Evolutionary conservation across 2,888 invertebrate genomes (phyloP), one percentile per base, ranked within the genome.

Genomic region (Lapara coniferarum): DNA sequence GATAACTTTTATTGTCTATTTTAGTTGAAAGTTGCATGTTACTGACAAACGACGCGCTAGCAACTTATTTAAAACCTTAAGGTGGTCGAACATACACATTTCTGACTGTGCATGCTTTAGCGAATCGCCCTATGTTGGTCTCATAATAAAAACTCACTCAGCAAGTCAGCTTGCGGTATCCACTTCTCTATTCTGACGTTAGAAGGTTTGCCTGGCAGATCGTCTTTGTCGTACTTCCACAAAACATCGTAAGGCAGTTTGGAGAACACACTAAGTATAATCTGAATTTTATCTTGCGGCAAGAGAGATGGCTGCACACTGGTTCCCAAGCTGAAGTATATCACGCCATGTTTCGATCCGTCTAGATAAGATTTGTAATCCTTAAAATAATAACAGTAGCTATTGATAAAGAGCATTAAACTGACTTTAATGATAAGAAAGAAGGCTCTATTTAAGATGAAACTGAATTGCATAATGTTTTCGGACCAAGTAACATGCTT

Each of bases 261-360:
- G 0, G 89, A 87, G 68, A 94, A 89, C 0, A 85, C 89, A 14
- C 81, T 79, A 0, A 88, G 46, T 0, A 94, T 73, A 0, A 72
- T 77, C 67, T 87, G 75, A 10, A 88, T 79, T 58, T 74, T 85
- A 57, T 86, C 79, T 7, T 81, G 73, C 0, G 91, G 85, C 56
- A 94, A 74, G 0, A 77, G 55, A 6, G 83, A 80, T 0, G 89
- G 84, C 4, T 83, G 76, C 1, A 90, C 82, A 46, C 90, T 90
- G 0, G 93, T 87, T 0, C 93, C 94, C 69, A 93, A 87, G 73
- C 93, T 94, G 58, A 94, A 82, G 71, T 89, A 92, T 2, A 94
- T 85, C 0, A 92, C 90, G 0, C 93, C 93, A 16, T 89, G 74
- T 55, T 83, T 81, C 0, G 92, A 89, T 2, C 85, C 82, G 55